Base-by-base conservation (phyloP, 2,797 vertebrate species). In the Pseudochirops corinnae region DNA sequence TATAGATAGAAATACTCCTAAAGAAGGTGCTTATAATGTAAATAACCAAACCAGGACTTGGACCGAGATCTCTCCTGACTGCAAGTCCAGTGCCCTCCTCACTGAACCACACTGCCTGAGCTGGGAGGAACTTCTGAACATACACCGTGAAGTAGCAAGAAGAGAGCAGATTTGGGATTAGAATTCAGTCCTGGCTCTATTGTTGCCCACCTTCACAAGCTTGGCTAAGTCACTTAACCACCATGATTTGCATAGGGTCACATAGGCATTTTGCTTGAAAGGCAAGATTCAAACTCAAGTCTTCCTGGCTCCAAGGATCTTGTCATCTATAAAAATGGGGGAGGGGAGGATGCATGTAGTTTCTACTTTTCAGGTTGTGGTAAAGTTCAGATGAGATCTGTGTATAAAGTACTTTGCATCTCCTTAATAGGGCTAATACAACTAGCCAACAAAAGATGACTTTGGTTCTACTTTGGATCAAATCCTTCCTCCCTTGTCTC, bases 281-380 rank as follows among this genome's bases (percentile, higher is more conserved):
- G 5, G 10, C 7, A 18, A 55, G 52, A 91, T 31, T 33, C 29
- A 29, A 55, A 33, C 5, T 31, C 53, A 91, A 55, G 4, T 91
- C 29, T 55, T 91, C 90, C 21, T 82, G 74, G 26, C 5, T 67
- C 62, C 31, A 67, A 67, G 14, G 16, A 4, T 18, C 24, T 5
- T 92, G 56, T 52, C 33, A 91, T 33, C 31, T 58, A 12, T 92
- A 93, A 94, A 92, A 96, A 46, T 39, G 90, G 9, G 67, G 33
- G 52, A 91, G 92, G 62, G 16, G 31, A n/a, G 33, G 33, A 67
- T 6, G 62, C 5, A n/a, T 67, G 16, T 18, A n/a, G 14, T 24
- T 55, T 3, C 18, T 74, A 74, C 67, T n/a, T 74, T 74, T 39
- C 67, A 94, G 33, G 53, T 0, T 11, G 14, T 6, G 28, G n/a